phyloP scores from a whole-genome alignment of 2,888 invertebrate species.

The Hoplodrina blanda region DNA sequence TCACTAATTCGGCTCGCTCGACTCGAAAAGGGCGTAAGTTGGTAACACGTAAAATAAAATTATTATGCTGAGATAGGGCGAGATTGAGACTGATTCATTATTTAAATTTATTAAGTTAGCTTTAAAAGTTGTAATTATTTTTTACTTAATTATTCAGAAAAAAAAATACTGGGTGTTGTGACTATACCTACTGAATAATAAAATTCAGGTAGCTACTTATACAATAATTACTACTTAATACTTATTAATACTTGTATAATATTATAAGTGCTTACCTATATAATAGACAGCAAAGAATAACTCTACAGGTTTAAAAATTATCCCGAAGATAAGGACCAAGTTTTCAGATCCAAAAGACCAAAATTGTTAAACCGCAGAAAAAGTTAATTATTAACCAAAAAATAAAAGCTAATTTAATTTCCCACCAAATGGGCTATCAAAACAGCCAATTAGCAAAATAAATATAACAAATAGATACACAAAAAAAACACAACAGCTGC shows the following conservation, averaged over 20 bases:
- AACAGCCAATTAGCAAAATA: slow-evolving; percentile 75
- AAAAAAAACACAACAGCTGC: slow-evolving; percentile 79
- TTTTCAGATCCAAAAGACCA: not conserved
- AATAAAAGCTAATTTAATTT: slow-evolving; percentile 44
- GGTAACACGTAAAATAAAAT: slow-evolving; percentile 44
- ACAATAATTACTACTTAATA: no score
- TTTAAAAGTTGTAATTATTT: not conserved
- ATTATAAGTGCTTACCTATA: not conserved
- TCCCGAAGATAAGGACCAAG: not conserved
- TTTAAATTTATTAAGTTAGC: not conserved
- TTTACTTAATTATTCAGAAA: not conserved
- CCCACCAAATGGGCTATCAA: slow-evolving; percentile 54
- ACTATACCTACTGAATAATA: not conserved
- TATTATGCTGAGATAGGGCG: slow-evolving; percentile 6
- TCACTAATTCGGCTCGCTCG: slow-evolving; percentile 80
- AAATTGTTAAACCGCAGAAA: not conserved
- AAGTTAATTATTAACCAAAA: not conserved
- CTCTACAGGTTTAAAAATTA: not conserved
- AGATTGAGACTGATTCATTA: not conserved
- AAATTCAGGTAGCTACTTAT: not conserved
- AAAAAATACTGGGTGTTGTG: not conserved
- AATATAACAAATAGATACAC: slow-evolving; percentile 58
- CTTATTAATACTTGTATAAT: no score
- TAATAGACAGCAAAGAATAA: not conserved
- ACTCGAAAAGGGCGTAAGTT: slow-evolving; percentile 78